phyloP scores from a whole-genome alignment of 2,113 vertebrate species.

The Triplophysa tibetana region DNA sequence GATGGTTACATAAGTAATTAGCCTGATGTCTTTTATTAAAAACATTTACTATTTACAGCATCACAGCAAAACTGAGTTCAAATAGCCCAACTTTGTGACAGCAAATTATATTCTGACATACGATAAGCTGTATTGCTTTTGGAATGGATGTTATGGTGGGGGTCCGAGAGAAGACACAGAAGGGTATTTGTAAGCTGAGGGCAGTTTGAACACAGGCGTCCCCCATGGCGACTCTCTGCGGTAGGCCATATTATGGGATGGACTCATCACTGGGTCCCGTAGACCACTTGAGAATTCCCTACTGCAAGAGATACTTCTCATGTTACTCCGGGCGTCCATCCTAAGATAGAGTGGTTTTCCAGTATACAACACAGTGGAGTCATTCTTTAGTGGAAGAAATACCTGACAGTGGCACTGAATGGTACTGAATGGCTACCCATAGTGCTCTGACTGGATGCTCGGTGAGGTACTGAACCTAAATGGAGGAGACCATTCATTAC shows the following conservation, averaged over 20 bases:
- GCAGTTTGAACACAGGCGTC: conserved; percentile 65
- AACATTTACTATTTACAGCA: background rate
- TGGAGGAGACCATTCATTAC: conserved; percentile 18
- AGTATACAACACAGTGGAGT: background rate
- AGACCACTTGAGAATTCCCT: conserved; percentile 52
- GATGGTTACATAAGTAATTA: background rate
- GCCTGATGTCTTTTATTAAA: background rate
- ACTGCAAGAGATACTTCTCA: conserved; percentile 19
- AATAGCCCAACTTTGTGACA: conserved; percentile 37
- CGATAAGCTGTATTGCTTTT: conserved; percentile 6
- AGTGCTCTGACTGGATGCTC: conserved; percentile 63
- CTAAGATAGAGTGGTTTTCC: background rate
- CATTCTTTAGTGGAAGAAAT: background rate
- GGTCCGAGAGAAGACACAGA: conserved; percentile 60
- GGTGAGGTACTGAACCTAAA: conserved; percentile 72
- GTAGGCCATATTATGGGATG: conserved; percentile 49
- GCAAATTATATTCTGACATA: conserved; percentile 31
- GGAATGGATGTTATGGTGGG: conserved; percentile 19
- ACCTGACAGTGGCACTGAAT: conserved; percentile 75
- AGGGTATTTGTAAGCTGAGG: conserved; percentile 58
- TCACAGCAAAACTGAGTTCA: conserved; percentile 15
- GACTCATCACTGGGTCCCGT: conserved; percentile 46
- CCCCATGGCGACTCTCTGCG: conserved; percentile 56
- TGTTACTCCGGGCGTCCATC: background rate
- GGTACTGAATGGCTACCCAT: conserved; percentile 52